Evolutionary conservation across 2,888 invertebrate genomes (phyloP), one percentile per base, ranked within the genome.

Genomic region (Drosophila seclusa): DNA sequence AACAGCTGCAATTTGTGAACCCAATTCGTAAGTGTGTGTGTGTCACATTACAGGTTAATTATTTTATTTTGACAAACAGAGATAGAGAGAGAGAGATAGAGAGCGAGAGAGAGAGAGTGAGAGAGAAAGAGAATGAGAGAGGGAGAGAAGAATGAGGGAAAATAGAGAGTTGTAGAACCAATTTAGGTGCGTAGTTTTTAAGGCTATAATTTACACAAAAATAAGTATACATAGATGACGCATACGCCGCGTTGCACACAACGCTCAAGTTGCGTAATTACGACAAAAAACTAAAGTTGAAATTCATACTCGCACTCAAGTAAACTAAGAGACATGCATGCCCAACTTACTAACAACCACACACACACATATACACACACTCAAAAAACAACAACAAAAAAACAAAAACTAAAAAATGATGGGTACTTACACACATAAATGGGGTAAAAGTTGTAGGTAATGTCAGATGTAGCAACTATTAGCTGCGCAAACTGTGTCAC

Each of bases 231-330:
- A 82, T 76, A 65, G 24, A 72, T 73, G 72, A 63, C 61, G 71
- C 61, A 79, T 65, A 73, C 79, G 76, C 78, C 64, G 78, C 70
- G 77, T 74, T 78, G 87, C 84, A 78, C 76, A 78, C 82, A 76
- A 82, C 72, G 80, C 82, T 87, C 82, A 84, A 84, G 83, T 83
- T 80, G 73, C 87, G 78, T 83, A 82, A 81, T 83, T 83, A 80
- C 63, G 75, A 70, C 65, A 29, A 68, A 62, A 78, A 85, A 84
- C 89, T 87, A 84, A 84, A 77, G 79, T 87, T 87, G 78, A 84
- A 86, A 84, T 86, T 88, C 87, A 88, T 87, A 88, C 89, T 88
- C 87, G 89, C 89, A 87, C 87, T 80, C 78, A 84, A 87, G 81
- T 80, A 87, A 88, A 84, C 80, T 72, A 67, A 73, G 78, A 80